Evolutionary conservation across 2,888 invertebrate species (phyloP), one percentile per base, ranked within the genome.

Genomic region (Julus scandinavius): DNA sequence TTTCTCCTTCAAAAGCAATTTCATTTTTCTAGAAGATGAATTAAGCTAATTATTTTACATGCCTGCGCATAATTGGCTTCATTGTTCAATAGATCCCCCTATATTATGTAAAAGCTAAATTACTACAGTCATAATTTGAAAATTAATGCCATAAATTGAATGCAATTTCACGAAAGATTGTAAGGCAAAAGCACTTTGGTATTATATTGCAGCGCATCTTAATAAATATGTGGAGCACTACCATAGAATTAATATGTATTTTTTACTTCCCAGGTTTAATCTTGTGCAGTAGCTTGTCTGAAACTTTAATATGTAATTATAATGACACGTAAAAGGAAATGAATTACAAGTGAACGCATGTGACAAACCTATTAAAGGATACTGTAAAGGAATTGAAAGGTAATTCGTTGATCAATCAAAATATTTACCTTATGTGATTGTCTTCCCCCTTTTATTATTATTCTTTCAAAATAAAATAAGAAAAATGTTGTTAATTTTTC

Each of bases 41-140:
- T 85, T 85, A 85, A 85, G 85, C 85, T 85, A 85, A 85, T 85
- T 85, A 85, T 85, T 85, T 85, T 85, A 85, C 85, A 85, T 85
- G 85, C 85, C 85, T 85, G 49, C 41, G 49, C 85, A 85, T 85
- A 85, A 85, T 85, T 85, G 85, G 85, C 85, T 85, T 85, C 85
- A 85, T 41, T 85, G 85, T 85, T 85, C 85, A 49, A 85, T 85
- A 85, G 72, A 72, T 72, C 72, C 85, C 41, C 85, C n/a, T 85
- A 85, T 85, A 85, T 41, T 41, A 41, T 85, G 72, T 41, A 85
- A 85, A 41, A 85, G 85, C 85, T 85, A 85, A 41, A 85, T 85
- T 85, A 85, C 85, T 41, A 85, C 38, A 85, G 45, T 85, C 85
- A 85, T 85, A 85, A 85, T 85, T 85, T 85, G 41, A 49, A 85